These are phyloP conservation scores for Gnatocerus cornutus DNA, from an alignment of 2,888 invertebrate genomes.

Conservation along the genomic window DNA sequence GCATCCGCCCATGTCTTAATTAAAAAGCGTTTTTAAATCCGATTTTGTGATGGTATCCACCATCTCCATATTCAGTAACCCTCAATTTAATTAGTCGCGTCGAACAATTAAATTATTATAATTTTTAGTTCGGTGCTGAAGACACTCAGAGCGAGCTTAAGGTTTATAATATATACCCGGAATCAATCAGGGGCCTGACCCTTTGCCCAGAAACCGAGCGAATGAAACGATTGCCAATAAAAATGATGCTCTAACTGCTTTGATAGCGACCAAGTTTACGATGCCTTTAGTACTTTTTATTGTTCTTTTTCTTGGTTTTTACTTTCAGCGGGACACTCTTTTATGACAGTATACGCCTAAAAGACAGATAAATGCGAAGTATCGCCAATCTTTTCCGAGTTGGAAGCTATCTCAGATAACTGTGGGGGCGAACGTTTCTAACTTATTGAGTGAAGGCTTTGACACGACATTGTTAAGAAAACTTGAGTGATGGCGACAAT, in stretches of 20 bases:
- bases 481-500: conserved; percentile 18
- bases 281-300: conserved; percentile 66
- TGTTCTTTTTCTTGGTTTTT: conserved; percentile 65
- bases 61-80: conserved; percentile 39
- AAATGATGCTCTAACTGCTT: conserved; percentile 63
- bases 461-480: conserved; percentile 15
- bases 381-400: conserved; percentile 39
- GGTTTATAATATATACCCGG: too few species aligned
- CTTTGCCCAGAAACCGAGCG: conserved; percentile 53
- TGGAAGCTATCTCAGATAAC: conserved; percentile 22
- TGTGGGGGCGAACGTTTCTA: conserved; percentile 16
- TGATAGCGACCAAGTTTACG: conserved; percentile 65
- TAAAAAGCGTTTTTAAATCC: conserved; percentile 55
- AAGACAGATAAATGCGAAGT: conserved; percentile 52
- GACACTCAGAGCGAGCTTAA: background rate
- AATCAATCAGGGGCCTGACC: conserved; percentile 42
- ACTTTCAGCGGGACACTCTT: conserved; percentile 60
- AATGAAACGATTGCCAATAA: conserved; percentile 61
- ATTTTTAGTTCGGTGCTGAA: background rate
- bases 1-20: conserved; percentile 52
- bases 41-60: conserved; percentile 49
- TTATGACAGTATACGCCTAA: conserved; percentile 58
- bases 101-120: conserved; percentile 29
- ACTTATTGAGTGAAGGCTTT: conserved; percentile 41
- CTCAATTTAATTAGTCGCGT: conserved; percentile 31